Percentiles rank a stretch among this genome's conserved stretches.
Conservation (phyloP, 2,888 invertebrate species). For the Brenthis ino region DNA sequence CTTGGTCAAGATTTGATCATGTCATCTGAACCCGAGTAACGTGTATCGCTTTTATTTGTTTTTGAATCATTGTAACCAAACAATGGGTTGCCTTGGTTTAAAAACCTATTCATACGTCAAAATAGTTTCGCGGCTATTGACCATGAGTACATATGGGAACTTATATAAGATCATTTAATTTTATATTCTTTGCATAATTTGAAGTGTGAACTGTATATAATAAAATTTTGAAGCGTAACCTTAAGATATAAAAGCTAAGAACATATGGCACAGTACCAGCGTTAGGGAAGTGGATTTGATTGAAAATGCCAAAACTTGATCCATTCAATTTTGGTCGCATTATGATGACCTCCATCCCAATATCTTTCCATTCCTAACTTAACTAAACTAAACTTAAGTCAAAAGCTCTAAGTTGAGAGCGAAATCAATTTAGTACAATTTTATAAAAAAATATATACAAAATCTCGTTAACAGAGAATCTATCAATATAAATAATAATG, state of each 20-base stretch:
- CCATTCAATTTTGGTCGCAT: background rate
- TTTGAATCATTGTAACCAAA: slow-evolving; percentile 16
- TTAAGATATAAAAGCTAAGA: background rate
- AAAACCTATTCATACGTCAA: slow-evolving; percentile 19
- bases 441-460: no score
- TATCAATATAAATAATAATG: no score
- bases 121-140: slow-evolving; percentile 16
- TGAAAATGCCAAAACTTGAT: background rate
- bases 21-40: no score
- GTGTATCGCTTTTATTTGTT: background rate
- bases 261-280: no score
- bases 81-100: slow-evolving; percentile 21
- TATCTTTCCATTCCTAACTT: background rate
- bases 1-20: no score
- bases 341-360: background rate
- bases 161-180: slow-evolving; percentile 9
- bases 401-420: no score
- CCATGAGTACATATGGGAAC: slow-evolving; percentile 5
- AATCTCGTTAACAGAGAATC: no score
- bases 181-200: slow-evolving; percentile 10
- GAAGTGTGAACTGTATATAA: slow-evolving; percentile 5
- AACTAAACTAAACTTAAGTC: background rate
- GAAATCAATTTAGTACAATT: no score
- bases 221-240: background rate
- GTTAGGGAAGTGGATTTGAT: background rate